Base-by-base conservation (phyloP, 2,888 invertebrate genomes). In the Epicampocera succincta region DNA sequence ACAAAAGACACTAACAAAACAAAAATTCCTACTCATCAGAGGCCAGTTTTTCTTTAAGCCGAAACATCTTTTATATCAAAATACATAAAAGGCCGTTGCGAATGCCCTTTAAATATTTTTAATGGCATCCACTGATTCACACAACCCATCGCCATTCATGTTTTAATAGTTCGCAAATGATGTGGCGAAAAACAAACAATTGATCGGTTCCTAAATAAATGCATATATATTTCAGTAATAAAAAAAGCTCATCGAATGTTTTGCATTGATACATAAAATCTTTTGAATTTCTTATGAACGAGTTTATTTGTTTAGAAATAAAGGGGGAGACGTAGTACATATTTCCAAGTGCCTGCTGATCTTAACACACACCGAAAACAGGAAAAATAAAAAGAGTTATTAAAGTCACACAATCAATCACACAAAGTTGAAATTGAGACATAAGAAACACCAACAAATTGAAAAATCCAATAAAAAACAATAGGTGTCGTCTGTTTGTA, bases 401-500 rank as follows among this genome's bases (percentile, higher is more conserved):
- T 61, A 72, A 72, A 76, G 66, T 65, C 65, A 54, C 38, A 76
- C 56, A 77, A 72, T 61, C 54, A 15, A 9, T 54, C 12, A 40
- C 56, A 58, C 56, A 73, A 56, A 13, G 42, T 19, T 4, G 38
- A 52, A 17, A 73, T 17, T 4, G n/a, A 50, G 25, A 9, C 44
- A 38, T 19, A 29, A 46, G 33, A 60, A 19, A 50, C 19, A 80
- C 65, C 29, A 42, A 46, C 33, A 68, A 17, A 29, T 44, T 3
- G 46, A 52, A 25, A 29, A 50, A 58, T 15, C 2, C 44, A 71
- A 46, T 52, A 33, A 40, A 38, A 73, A n/a, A n/a, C n/a, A n/a
- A n/a, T n/a, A n/a, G n/a, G n/a, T n/a, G n/a, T n/a, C n/a, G n/a
- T 19, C 15, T 56, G 69, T 80, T 80, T 63, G 73, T 69, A 69